phyloP scores from a whole-genome alignment of 2,888 invertebrate species.

The Acanthoscelides obtectus region DNA sequence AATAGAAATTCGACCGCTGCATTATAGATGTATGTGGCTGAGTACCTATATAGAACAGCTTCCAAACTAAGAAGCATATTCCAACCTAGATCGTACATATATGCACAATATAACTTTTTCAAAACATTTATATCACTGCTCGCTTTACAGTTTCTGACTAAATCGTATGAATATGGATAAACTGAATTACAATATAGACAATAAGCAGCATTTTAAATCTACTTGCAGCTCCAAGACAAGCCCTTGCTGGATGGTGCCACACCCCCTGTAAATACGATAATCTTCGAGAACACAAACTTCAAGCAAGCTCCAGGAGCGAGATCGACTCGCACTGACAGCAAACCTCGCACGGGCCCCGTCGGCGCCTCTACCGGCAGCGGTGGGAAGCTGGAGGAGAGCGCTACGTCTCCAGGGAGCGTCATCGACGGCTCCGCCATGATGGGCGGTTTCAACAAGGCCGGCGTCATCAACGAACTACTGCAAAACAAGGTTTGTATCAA shows the following conservation, averaged over 20 bases:
- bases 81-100: too few relatives aligned
- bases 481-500: not conserved
- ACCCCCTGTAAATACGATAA: slow-evolving; percentile 80
- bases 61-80: too few relatives aligned
- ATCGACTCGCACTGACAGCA: slow-evolving; percentile 53
- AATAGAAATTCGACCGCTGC: too few relatives aligned
- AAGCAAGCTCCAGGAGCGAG: slow-evolving; percentile 66
- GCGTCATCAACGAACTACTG: slow-evolving; percentile 24
- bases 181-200: too few relatives aligned
- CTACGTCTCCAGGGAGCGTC: slow-evolving; percentile 31
- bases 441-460: slow-evolving; percentile 48
- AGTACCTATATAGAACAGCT: too few relatives aligned
- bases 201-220: too few relatives aligned
- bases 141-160: too few relatives aligned
- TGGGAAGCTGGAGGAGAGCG: slow-evolving; percentile 53
- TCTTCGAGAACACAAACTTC: slow-evolving; percentile 89
- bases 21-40: too few relatives aligned
- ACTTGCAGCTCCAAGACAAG: slow-evolving; percentile 40
- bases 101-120: too few relatives aligned
- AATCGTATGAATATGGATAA: too few relatives aligned
- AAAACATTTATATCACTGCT: too few relatives aligned
- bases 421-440: slow-evolving; percentile 40
- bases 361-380: slow-evolving; percentile 39
- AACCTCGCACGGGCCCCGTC: slow-evolving; percentile 46
- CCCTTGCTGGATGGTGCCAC: slow-evolving; percentile 68